phyloP scores from a whole-genome alignment of 2,797 vertebrate genomes.

The Labeo calbasu region DNA sequence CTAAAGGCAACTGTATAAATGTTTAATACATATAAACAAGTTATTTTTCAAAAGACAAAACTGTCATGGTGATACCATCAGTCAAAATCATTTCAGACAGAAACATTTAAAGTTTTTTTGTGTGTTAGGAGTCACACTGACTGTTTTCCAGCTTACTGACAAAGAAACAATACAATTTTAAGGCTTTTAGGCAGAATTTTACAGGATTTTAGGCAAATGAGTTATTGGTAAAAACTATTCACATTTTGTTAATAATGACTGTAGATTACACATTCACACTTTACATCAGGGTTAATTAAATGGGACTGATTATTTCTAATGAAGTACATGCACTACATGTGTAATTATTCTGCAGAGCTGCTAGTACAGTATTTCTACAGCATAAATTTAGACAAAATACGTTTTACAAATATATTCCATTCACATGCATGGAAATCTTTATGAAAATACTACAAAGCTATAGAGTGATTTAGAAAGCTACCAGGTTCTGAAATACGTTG shows the following conservation, averaged over 20 bases:
- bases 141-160: background rate
- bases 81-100: conserved; percentile 27
- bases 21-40: background rate
- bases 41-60: background rate
- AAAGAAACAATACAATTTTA: background rate
- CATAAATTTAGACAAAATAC: background rate
- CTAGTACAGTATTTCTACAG: background rate
- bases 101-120: background rate
- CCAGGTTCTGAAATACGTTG: background rate
- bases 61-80: background rate
- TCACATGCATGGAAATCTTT: background rate
- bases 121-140: background rate
- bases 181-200: no score
- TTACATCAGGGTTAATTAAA: conserved; percentile 16
- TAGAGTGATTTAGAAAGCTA: background rate
- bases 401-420: background rate
- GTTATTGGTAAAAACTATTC: background rate
- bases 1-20: background rate
- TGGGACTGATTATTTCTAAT: background rate
- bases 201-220: background rate
- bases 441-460: background rate
- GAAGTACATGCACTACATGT: background rate
- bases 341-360: conserved; percentile 14
- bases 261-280: background rate
- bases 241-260: background rate